These are phyloP conservation scores for Aphelocoma coerulescens DNA, from an alignment of 2,113 vertebrate species.

Conservation along the genomic window DNA sequence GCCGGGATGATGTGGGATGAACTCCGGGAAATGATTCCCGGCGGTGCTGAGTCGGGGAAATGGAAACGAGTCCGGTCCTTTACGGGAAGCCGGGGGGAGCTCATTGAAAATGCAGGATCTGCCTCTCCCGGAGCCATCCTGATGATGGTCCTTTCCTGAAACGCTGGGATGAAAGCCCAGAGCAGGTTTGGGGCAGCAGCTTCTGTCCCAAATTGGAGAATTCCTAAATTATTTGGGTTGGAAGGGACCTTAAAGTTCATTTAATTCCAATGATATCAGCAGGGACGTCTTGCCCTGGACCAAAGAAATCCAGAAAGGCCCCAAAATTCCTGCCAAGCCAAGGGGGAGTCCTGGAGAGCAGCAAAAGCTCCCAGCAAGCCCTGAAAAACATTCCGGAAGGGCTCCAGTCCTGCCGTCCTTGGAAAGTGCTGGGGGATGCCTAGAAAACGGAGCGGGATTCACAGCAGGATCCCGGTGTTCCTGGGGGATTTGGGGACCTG, in stretches of 20 bases:
- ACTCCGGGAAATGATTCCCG: neutral
- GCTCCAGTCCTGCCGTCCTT: rapidly evolving
- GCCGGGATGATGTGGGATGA: rapidly evolving
- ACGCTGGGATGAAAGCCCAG: neutral
- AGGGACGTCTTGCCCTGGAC: neutral
- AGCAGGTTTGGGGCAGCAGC: neutral
- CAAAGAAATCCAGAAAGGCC: neutral
- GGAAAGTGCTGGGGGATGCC: neutral
- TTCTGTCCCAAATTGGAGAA: neutral
- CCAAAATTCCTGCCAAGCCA: rapidly evolving
- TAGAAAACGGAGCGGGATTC: rapidly evolving
- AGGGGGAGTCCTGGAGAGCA: neutral
- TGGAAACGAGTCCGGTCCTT: neutral
- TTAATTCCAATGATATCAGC: neutral
- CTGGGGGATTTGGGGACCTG: too few relatives aligned
- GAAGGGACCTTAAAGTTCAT: neutral
- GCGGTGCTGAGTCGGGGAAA: neutral
- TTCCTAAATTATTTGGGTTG: neutral
- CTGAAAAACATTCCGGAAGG: neutral
- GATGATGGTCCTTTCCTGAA: rapidly evolving
- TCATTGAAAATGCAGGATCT: neutral
- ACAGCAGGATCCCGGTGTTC: neutral
- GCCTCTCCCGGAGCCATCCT: neutral
- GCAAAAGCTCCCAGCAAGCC: neutral
- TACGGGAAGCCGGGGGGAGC: neutral